Conservation (phyloP, 2,113 vertebrate genomes). For the Erpornis zantholeuca region DNA sequence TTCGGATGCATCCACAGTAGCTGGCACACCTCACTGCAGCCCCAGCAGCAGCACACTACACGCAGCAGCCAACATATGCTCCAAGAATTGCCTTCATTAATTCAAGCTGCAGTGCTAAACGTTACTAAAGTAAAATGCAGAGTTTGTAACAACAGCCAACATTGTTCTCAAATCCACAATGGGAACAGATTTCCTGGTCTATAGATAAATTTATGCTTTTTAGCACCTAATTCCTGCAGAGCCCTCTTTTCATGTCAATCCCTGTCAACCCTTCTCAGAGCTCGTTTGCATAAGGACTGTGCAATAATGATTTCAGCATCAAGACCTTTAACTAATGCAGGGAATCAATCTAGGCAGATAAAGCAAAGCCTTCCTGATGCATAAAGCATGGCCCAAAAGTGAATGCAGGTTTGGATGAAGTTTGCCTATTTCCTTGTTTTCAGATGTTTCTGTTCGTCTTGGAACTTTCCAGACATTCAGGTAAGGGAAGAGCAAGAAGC, state of each 20-base stretch:
- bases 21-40: neutral
- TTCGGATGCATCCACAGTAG: neutral
- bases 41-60: neutral
- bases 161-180: neutral
- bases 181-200: neutral
- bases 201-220: neutral
- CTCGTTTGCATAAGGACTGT: neutral
- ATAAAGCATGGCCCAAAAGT: neutral
- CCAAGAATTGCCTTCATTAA: neutral
- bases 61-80: neutral
- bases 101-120: neutral
- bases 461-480: neutral
- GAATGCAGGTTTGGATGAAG: neutral
- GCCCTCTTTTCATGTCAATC: neutral
- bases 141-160: neutral
- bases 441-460: neutral
- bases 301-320: neutral
- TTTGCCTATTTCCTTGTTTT: neutral
- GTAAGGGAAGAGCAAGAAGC: neutral
- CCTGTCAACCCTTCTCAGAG: neutral
- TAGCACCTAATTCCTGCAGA: neutral
- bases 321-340: neutral
- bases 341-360: neutral
- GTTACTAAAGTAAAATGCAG: neutral
- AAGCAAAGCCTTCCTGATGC: neutral